Evolutionary conservation across 2,888 invertebrate genomes (phyloP), one percentile per base, ranked within the genome.

Genomic region (Prenolepis imparis): DNA sequence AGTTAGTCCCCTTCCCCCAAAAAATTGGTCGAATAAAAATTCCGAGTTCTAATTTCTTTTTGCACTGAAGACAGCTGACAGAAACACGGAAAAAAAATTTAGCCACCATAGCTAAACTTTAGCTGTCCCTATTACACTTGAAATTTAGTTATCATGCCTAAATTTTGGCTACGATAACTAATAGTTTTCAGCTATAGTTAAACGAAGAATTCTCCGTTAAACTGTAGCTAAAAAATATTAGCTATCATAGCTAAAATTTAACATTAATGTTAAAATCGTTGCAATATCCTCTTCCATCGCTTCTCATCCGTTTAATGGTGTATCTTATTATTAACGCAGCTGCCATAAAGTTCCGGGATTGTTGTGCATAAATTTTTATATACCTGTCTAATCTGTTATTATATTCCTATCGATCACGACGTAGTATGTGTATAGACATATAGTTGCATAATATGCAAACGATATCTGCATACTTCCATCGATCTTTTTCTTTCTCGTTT

Each of bases 331-430:
- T 70, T 68, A 48, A 11, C 44, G 18, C 1, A 32, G 12, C 3
- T 52, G n/a, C 12, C 18, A 9, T 57, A 28, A 41, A 72, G 6
- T 59, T 72, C 57, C 57, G 41, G 39, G 57, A 73, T 28, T 44
- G 28, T 64, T 21, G 12, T 12, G 9, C 15, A 61, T 73, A 2
- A 21, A 72, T 72, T 57, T 59, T 61, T 32, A 73, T 32, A 73
- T 44, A 21, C 11, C 36, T 52, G 36, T 57, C 3, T 24, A 57
- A 57, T 72, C 5, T 28, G 28, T 72, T 41, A 72, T 57, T 61
- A 61, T 61, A 18, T 3, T 72, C 4, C 9, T 24, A 41, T 8
- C 15, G 21, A 21, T 21, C 12, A 18, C 6, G 12, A 52, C 15
- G 12, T 32, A 28, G n/a, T 48, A 32, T 12, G 5, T 28, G n/a